Conservation (phyloP, 2,113 vertebrate genomes). For the Rallus limicola region DNA sequence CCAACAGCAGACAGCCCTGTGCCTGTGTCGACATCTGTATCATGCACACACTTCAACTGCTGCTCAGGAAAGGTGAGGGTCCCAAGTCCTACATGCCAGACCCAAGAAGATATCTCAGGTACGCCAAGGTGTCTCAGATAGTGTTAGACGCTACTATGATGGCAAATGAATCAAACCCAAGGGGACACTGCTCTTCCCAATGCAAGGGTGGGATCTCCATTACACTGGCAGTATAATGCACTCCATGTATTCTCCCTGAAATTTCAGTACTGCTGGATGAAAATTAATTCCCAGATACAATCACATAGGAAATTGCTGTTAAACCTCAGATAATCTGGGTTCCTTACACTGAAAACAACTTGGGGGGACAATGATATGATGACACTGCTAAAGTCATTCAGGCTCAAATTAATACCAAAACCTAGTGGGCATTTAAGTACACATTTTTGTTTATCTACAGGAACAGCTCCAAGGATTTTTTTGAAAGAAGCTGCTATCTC, state of each 20-base stretch:
- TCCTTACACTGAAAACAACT: background rate
- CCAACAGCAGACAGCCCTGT: background rate
- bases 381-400: background rate
- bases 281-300: background rate
- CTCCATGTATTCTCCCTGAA: background rate
- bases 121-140: background rate
- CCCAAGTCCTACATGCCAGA: background rate
- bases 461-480: background rate
- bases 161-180: background rate
- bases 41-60: background rate
- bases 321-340: background rate
- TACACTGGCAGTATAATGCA: accelerated
- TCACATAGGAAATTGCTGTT: background rate
- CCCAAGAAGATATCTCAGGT: background rate
- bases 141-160: background rate
- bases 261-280: background rate
- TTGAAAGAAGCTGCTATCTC: background rate
- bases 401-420: background rate
- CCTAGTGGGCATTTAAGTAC: background rate
- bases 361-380: no score
- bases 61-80: background rate
- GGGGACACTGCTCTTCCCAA: background rate
- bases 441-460: background rate
- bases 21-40: background rate
- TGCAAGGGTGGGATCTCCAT: background rate